phyloP scores from a whole-genome alignment of 2,797 vertebrate genomes.

The Xiphophorus birchmanni region DNA sequence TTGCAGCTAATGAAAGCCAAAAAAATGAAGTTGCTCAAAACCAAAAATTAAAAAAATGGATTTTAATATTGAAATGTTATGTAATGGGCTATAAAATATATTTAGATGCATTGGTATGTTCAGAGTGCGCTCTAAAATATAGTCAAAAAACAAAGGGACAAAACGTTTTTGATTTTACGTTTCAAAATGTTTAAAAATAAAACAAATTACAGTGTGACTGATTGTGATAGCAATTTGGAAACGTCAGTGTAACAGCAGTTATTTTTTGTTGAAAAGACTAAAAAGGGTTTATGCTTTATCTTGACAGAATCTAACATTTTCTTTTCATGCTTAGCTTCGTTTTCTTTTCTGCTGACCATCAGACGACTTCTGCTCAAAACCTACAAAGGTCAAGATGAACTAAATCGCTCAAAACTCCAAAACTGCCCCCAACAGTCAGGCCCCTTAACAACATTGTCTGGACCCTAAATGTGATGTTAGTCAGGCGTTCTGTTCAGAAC shows the following conservation, averaged over 20 bases:
- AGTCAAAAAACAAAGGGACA: background rate
- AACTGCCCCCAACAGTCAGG: slow-evolving; percentile 1
- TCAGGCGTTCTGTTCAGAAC: slow-evolving; percentile 32
- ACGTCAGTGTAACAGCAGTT: background rate
- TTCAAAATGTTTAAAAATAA: background rate
- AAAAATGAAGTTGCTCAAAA: background rate
- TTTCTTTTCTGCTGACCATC: background rate
- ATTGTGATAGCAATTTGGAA: background rate
- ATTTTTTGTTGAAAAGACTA: background rate
- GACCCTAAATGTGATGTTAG: slow-evolving; percentile 34
- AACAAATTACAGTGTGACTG: background rate
- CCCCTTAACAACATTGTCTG: slow-evolving; percentile 25
- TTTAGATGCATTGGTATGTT: background rate
- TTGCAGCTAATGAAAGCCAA: background rate
- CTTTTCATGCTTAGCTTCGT: too few relatives aligned
- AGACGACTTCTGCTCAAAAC: background rate
- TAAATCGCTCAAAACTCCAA: slow-evolving; percentile 28
- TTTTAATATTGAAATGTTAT: background rate
- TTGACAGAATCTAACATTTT: background rate
- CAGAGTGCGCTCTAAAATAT: background rate
- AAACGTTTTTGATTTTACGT: background rate
- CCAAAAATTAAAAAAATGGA: background rate
- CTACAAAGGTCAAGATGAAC: slow-evolving; percentile 8
- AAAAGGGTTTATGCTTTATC: background rate
- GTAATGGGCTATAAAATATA: background rate